Evolutionary conservation across 2,797 vertebrate genomes (phyloP).

Genomic region (Lates japonicus): DNA sequence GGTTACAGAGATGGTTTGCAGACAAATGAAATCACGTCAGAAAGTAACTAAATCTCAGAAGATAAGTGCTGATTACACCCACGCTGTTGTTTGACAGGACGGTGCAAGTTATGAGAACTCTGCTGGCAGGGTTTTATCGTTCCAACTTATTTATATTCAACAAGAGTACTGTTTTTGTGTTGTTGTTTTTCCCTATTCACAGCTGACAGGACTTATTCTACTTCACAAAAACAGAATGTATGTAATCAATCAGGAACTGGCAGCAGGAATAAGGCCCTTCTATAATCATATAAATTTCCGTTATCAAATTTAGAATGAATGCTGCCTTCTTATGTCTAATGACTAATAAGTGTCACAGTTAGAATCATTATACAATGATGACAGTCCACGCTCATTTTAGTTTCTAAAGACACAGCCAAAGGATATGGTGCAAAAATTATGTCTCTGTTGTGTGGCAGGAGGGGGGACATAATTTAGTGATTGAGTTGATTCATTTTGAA

Average conservation of each 20-base stretch:
- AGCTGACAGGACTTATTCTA: slow-evolving; percentile 41
- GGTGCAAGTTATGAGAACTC: slow-evolving; percentile 47
- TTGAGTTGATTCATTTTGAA: slow-evolving; percentile 79
- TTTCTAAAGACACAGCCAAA: slow-evolving; percentile 43
- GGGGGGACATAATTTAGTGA: slow-evolving; percentile 59
- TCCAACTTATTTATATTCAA: slow-evolving; percentile 60
- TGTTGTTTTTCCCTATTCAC: slow-evolving; percentile 28
- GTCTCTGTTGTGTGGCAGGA: slow-evolving; percentile 63
- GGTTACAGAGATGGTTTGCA: slow-evolving; percentile 15
- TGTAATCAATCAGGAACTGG: slow-evolving; percentile 30
- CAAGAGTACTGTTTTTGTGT: slow-evolving; percentile 18
- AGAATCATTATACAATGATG: slow-evolving; percentile 63
- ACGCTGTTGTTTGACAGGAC: slow-evolving; percentile 56
- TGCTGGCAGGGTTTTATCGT: slow-evolving; percentile 49
- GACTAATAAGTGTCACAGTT: slow-evolving; percentile 51
- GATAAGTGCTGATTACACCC: slow-evolving; percentile 43
- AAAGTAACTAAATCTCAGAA: slow-evolving; percentile 31
- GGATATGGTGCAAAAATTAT: slow-evolving; percentile 44
- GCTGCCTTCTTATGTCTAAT: slow-evolving; percentile 18
- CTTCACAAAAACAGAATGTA: slow-evolving; percentile 35
- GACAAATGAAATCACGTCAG: slow-evolving; percentile 23
- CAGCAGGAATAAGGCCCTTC: slow-evolving; percentile 3
- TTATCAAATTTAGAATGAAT: slow-evolving; percentile 31
- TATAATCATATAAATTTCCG: slow-evolving; percentile 19
- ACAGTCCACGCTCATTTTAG: slow-evolving; percentile 50